Evolutionary conservation across 2,797 vertebrate species (phyloP).

Genomic region (Acanthurus tractus): DNA sequence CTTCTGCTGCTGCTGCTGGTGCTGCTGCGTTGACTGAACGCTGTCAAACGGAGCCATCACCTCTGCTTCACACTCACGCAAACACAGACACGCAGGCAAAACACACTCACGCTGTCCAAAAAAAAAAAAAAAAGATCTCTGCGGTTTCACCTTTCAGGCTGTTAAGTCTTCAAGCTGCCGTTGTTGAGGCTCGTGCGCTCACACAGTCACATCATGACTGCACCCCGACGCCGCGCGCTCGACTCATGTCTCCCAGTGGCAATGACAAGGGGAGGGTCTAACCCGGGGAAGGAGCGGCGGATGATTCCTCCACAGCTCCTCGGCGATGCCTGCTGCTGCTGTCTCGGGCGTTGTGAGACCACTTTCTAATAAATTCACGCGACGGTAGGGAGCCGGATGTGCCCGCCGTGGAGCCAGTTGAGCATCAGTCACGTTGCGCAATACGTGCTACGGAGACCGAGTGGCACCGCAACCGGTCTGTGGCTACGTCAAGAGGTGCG

Average conservation of each 20-base stretch:
- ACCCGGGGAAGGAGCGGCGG: slow-evolving; percentile 35
- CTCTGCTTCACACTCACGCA: neutral
- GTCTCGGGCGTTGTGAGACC: slow-evolving; percentile 25
- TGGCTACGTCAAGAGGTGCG: slow-evolving; percentile 91
- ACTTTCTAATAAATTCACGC: slow-evolving; percentile 39
- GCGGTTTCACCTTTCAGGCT: slow-evolving; percentile 9
- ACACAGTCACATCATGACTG: slow-evolving; percentile 71
- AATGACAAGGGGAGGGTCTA: slow-evolving; percentile 63
- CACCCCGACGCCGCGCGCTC: slow-evolving; percentile 67
- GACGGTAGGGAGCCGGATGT: slow-evolving; percentile 58
- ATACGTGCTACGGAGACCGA: slow-evolving; percentile 89
- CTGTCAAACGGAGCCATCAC: slow-evolving; percentile 59
- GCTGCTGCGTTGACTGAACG: slow-evolving; percentile 51
- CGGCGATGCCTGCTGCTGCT: slow-evolving; percentile 13
- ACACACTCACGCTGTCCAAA: neutral
- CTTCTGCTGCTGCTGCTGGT: slow-evolving; percentile 52
- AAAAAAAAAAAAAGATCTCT: neutral
- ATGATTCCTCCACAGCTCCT: slow-evolving; percentile 36
- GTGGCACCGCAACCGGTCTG: slow-evolving; percentile 88
- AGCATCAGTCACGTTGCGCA: slow-evolving; percentile 91
- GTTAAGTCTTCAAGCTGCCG: slow-evolving; percentile 24
- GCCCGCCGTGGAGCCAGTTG: slow-evolving; percentile 60
- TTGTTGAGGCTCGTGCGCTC: slow-evolving; percentile 46
- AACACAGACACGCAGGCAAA: neutral
- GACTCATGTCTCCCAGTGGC: slow-evolving; percentile 72